Conservation (phyloP, 1,140 invertebrate species). For the Camponotus floridanus region DNA sequence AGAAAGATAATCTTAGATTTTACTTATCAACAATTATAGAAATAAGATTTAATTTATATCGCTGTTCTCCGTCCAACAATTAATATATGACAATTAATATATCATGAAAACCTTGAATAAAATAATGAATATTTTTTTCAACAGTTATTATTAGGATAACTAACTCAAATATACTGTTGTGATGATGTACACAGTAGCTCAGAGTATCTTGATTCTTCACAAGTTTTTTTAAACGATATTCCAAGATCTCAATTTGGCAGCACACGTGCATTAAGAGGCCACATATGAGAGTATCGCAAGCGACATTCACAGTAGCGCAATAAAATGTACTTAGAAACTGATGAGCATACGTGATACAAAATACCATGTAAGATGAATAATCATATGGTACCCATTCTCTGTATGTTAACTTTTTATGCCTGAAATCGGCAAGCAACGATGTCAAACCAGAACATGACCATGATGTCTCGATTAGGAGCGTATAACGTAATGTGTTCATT, state of each 20-base stretch:
- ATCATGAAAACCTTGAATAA: not conserved
- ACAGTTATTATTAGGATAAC: not conserved
- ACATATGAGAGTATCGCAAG: conserved; percentile 57
- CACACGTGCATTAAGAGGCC: conserved; percentile 64
- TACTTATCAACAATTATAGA: too few relatives aligned
- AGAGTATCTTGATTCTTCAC: not conserved
- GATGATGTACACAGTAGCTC: conserved; percentile 20
- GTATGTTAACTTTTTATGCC: conserved; percentile 13
- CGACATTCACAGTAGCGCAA: conserved; percentile 42
- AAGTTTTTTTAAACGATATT: conserved; percentile 48
- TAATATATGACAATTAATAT: not conserved
- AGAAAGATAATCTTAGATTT: not conserved
- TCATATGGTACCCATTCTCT: conserved; percentile 63
- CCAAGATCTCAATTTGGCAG: conserved; percentile 66
- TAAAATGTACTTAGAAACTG: conserved; percentile 6
- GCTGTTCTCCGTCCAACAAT: not conserved
- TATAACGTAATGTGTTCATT: not conserved
- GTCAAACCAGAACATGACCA: not conserved
- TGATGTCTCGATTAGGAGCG: not conserved
- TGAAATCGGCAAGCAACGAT: conserved; percentile 20
- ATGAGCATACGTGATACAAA: conserved; percentile 50
- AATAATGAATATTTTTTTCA: too few relatives aligned
- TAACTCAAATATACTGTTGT: conserved; percentile 42
- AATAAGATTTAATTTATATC: not conserved
- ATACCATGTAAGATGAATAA: not conserved